Evolutionary conservation across 2,888 invertebrate genomes (phyloP), one percentile per base, ranked within the genome.

Genomic region (Sylvicola cinctus): DNA sequence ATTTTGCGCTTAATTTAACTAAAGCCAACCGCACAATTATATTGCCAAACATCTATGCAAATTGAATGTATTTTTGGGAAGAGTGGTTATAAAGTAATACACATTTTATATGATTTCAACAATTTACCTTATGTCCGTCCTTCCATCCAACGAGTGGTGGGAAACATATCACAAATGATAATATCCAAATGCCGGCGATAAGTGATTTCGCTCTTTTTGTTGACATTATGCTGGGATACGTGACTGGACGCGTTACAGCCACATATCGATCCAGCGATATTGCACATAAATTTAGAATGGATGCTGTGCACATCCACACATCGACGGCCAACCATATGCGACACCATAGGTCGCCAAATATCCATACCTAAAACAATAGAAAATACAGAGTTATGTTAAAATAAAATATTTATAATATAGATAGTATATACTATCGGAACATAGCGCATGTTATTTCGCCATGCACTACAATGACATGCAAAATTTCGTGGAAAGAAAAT

Each of bases 281-380:
- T 46, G 88, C 93, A 54, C 91, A 91, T 36, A 95, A 69, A 60
- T 95, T 95, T 45, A 95, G 66, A 48, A 95, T 95, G 46, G 90
- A 91, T 0, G 95, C 90, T 0, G 96, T 96, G 62, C 93, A 95
- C 81, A 95, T 83, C 88, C 93, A 91, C 10, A 96, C 95, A 59
- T 96, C 96, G 37, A 93, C 75, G 0, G 95, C 93, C 41, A 96
- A 65, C 95, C 95, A 96, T 43, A 90, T 74, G 39, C 84, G 80
- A 61, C 95, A 96, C 88, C 93, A 91, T 30, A 87, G 67, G 55
- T 81, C 79, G 33, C 95, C 93, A 54, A 93, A 96, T 47, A 93
- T 83, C 96, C 96, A 96, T 51, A 88, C 77, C 77, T 87, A 65
- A 28, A 58, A 53, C 37, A 38, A 41, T 39, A 38, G 39, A 38